Conservation (phyloP, 1,140 invertebrate genomes). For the Conus ventricosus region DNA sequence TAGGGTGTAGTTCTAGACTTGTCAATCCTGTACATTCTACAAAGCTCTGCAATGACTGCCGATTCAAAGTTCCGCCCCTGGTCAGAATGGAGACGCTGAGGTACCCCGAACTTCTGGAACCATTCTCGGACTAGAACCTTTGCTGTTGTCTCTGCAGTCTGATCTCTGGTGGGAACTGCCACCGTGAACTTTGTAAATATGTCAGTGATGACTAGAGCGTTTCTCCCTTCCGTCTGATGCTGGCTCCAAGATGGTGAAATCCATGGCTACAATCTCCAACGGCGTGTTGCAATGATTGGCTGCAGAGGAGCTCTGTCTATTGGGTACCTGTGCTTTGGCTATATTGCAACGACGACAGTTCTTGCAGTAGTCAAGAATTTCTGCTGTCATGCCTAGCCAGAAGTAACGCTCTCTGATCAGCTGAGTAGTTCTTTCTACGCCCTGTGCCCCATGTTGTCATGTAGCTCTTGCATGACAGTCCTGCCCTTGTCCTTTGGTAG, state of each 20-base stretch:
- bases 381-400: constrained; percentile 28
- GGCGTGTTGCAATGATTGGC: constrained; percentile 23
- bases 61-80: constrained; percentile 36
- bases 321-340: background rate
- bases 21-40: constrained; percentile 18
- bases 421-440: background rate
- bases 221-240: background rate
- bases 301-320: constrained; percentile 28
- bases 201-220: constrained; percentile 48
- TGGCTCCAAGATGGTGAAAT: constrained; percentile 44
- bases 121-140: constrained; percentile 39
- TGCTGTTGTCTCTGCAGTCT: constrained; percentile 4
- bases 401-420: constrained; percentile 17
- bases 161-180: too few species aligned
- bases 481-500: background rate
- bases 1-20: too few species aligned
- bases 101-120: constrained; percentile 43
- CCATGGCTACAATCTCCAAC: background rate
- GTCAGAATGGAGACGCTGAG: constrained; percentile 43
- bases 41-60: background rate
- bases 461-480: background rate
- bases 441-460: background rate
- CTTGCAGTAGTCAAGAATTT: constrained; percentile 32
- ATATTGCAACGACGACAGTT: background rate
- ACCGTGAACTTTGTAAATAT: constrained; percentile 41